Base-by-base conservation (phyloP, 2,888 invertebrate genomes). In the Epistrophella euchroma region DNA sequence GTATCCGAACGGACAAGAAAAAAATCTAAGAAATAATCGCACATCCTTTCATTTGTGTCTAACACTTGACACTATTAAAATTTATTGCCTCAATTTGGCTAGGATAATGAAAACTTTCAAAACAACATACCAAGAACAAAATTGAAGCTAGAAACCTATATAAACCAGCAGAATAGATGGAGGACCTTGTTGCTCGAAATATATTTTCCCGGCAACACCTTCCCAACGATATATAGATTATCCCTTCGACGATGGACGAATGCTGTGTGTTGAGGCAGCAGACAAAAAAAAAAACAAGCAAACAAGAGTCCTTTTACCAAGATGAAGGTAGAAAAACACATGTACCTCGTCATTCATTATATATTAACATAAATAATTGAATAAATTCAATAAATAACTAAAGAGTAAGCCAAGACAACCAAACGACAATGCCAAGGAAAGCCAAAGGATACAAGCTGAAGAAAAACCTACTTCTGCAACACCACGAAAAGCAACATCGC, bases 11-110 rank as follows among this genome's bases (percentile, higher is more conserved):
- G 56, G 25, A 37, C 40, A 47, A 56, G 10, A 28, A 45, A 60
- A 72, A 43, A 43, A 74, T 45, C 35, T n/a, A 56, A 83, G 52
- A 78, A 82, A 82, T 82, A 86, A 82, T 86, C 82, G 81, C 71
- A 86, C 77, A 86, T 82, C 86, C 86, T 82, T 82, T 82, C 86
- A 86, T n/a, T n/a, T 71, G 70, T 86, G 86, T 86, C 86, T 82
- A 86, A 82, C 82, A 86, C 86, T 86, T 86, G 86, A 86, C 86
- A 86, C 86, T 82, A 86, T 86, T 86, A 82, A 86, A 86, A 86
- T 86, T 74, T 86, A 86, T 86, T 86, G 82, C 86, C 74, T 86
- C 86, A 86, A 86, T 86, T 86, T 86, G 86, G 86, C 77, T 70
- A 74, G 82, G 77, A 82, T 86, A 86, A 82, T 82, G 82, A 82